These are phyloP conservation scores for Zapus hudsonius DNA, from an alignment of 2,113 vertebrate genomes.

Conservation along the genomic window DNA sequence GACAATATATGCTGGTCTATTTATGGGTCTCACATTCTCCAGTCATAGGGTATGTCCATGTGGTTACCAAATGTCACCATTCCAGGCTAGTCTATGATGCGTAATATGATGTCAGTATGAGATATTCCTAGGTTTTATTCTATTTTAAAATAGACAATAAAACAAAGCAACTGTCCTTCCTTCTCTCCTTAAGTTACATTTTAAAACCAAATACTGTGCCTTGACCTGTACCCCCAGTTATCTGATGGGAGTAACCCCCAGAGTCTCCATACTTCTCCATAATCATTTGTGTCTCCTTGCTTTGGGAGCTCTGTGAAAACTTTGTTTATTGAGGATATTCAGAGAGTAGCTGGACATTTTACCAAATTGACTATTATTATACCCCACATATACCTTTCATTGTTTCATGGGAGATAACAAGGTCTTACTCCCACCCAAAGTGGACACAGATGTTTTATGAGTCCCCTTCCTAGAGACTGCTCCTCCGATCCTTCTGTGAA, in stretches of 20 bases:
- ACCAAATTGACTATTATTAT: background rate
- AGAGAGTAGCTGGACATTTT: background rate
- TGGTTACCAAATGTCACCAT: slow-evolving; percentile 14
- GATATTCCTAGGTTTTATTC: slow-evolving; percentile 1
- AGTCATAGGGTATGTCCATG: background rate
- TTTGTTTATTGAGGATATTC: background rate
- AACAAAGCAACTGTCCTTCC: background rate
- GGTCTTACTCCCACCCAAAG: background rate
- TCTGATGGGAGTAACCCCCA: background rate
- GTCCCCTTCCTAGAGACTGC: background rate
- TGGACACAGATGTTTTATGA: background rate
- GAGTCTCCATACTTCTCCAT: no score
- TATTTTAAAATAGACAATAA: slow-evolving; percentile 39
- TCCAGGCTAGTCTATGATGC: background rate
- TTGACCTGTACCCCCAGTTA: background rate
- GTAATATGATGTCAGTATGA: background rate
- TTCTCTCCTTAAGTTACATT: slow-evolving; percentile 13
- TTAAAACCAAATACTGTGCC: background rate
- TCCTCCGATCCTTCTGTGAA: background rate
- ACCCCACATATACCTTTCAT: background rate
- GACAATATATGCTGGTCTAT: slow-evolving; percentile 20
- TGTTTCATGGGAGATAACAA: background rate
- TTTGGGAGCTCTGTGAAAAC: background rate
- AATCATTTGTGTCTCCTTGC: rapidly evolving
- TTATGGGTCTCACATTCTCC: slow-evolving; percentile 38